phyloP scores from a whole-genome alignment of 2,113 vertebrate genomes.

The Pagrus major region DNA sequence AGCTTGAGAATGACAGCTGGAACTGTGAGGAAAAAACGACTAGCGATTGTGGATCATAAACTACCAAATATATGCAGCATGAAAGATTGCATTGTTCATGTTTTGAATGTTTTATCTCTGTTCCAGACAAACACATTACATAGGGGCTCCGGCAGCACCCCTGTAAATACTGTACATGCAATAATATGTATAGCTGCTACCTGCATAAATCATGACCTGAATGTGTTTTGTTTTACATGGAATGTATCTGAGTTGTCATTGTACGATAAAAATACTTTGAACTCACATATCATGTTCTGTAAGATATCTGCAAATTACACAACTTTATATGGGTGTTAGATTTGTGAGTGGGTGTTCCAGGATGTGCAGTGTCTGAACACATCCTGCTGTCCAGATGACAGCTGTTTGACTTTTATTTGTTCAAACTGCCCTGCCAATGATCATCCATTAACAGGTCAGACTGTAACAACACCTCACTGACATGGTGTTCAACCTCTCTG shows the following conservation, averaged over 20 bases:
- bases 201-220: neutral
- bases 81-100: neutral
- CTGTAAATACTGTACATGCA: constrained; percentile 8
- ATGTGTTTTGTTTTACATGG: neutral
- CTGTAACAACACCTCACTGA: constrained; percentile 50
- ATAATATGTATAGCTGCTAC: neutral
- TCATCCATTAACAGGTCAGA: constrained; percentile 47
- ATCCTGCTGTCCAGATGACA: constrained; percentile 62
- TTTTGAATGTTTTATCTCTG: constrained; percentile 18
- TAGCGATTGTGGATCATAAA: neutral
- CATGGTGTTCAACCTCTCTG: neutral
- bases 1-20: neutral
- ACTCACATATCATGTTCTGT: neutral
- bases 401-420: constrained; percentile 57
- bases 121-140: constrained; percentile 26
- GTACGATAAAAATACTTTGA: neutral
- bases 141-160: neutral
- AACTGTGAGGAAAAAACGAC: neutral
- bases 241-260: neutral
- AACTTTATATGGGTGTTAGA: neutral
- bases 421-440: constrained; percentile 1
- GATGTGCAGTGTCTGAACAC: constrained; percentile 45
- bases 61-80: neutral
- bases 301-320: neutral
- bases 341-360: constrained; percentile 29